Base-by-base conservation (phyloP, 2,113 vertebrate species). In the Rhipidura dahli region DNA sequence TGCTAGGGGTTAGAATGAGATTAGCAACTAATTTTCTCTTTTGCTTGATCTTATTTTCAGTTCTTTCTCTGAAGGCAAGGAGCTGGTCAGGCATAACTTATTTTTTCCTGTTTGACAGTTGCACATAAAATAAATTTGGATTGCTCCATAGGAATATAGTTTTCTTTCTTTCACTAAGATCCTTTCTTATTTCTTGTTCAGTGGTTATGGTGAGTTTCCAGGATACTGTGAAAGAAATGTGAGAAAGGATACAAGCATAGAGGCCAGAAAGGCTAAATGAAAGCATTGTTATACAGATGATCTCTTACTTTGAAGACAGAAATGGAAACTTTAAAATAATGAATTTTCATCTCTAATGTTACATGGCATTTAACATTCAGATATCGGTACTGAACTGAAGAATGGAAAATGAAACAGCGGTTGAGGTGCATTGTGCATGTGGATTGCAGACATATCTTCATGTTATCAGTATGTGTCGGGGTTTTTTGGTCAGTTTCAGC, bases 11-110 rank as follows among this genome's bases (percentile, higher is more conserved):
- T 92, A 87, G 84, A 73, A 60, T 91, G 78, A 91, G 82, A 94
- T 91, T 88, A 93, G 42, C 77, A 93, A 90, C 87, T 72, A 42
- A 81, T 96, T 96, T 97, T 83, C 60, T 91, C 75, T 64, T 96
- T 83, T 3, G 7, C 83, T 93, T 87, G 39, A 45, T 94, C 64
- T 45, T 70, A 51, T 73, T 96, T 97, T 93, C 77, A 81, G 56
- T 72, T 81, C 56, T 88, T 83, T 83, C 60, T 90, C 66, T 23
- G 45, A 82, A 87, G 90, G 45, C 75, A 65, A 91, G 42, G 40
- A 90, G 31, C 64, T 93, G 70, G 50, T 90, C 54, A 83, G 87
- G 54, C 50, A 78, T 66, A 83, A 68, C 39, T 63, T 81, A 4
- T 6, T 37, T 82, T 93, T 87, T 84, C 51, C 49, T 85, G 7